Evolutionary conservation across 1,140 invertebrate species (phyloP), one percentile per base, ranked within the genome.

Genomic region (Condylostylus longicornis): DNA sequence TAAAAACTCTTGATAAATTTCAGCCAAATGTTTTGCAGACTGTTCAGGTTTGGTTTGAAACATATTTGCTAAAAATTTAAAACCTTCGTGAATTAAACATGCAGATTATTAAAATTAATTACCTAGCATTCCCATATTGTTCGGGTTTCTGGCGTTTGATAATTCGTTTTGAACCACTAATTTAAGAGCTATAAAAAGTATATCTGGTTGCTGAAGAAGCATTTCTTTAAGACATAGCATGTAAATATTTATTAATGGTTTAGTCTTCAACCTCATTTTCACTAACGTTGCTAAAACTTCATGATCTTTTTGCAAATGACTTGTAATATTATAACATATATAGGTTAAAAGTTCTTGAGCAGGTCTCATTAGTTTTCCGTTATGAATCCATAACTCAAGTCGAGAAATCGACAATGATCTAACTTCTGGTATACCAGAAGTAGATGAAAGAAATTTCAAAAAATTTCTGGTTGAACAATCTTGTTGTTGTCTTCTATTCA

Each of bases 101-200:
- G 25, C 12, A 32, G n/a, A 31, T 27, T n/a, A 21, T 15, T 35
- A 18, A 13, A 32, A 27, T 23, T 23, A 35, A 44, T 51, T 38
- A 58, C 55, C 55, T 12, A 59, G 34, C 52, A 61, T 60, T 30
- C 58, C 71, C 77, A 96, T 87, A 61, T 95, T 96, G 63, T 94
- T 95, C 0, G 85, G 84, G 69, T 93, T 94, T 32, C 90, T 71
- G 5, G 79, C 75, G 49, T 82, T 80, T 0, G 88, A 91, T 21
- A 97, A 65, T 65, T 97, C 91, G 63, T 96, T 96, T 62, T 90
- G 91, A 42, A 96, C 81, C 1, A 89, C 90, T 48, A 89, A 79
- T 44, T 87, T 91, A 41, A 97, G 62, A 23, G 94, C 75, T n/a
- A 81, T 80, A 19, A 74, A 70, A 7, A 95, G 61, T 52, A 94